Percentiles rank a stretch among this genome's conserved stretches.
Evolutionary conservation across 2,113 vertebrate species (phyloP).

Genomic region (Reinhardtius hippoglossoides): DNA sequence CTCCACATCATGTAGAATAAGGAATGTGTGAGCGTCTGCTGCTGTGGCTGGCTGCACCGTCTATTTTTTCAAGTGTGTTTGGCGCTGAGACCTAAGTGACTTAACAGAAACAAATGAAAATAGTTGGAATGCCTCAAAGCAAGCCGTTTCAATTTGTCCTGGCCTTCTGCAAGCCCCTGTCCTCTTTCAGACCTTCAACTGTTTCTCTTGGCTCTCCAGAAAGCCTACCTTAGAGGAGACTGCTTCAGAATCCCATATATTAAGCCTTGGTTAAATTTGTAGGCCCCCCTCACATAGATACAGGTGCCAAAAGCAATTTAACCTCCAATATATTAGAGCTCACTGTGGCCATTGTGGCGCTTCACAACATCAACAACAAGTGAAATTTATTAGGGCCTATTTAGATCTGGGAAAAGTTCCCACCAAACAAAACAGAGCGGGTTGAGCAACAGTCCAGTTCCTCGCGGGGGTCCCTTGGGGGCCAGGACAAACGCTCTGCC

Average conservation of each 20-base stretch:
- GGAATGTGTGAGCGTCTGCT: conserved; percentile 57
- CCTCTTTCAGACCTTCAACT: conserved; percentile 8
- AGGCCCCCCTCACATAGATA: background rate
- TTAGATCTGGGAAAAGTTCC: conserved; percentile 65
- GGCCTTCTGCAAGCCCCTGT: conserved; percentile 24
- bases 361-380: conserved; percentile 52
- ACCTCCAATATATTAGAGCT: conserved; percentile 5
- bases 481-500: conserved; percentile 60
- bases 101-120: conserved; percentile 79
- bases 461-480: conserved; percentile 43
- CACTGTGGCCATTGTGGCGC: conserved; percentile 8
- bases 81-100: conserved; percentile 63
- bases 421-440: conserved; percentile 48
- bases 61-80: conserved; percentile 64
- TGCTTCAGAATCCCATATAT: conserved; percentile 37
- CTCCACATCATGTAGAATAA: conserved; percentile 67
- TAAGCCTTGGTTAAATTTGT: background rate
- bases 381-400: conserved; percentile 59
- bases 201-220: conserved; percentile 34
- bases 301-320: conserved; percentile 37
- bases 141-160: conserved; percentile 22
- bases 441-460: conserved; percentile 57
- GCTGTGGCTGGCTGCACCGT: conserved; percentile 16
- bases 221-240: conserved; percentile 15
- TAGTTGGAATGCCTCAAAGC: conserved; percentile 60